Percentiles rank a stretch among this genome's conserved stretches.
Evolutionary conservation across 2,888 invertebrate species (phyloP).

Genomic region (Thumatha senex): DNA sequence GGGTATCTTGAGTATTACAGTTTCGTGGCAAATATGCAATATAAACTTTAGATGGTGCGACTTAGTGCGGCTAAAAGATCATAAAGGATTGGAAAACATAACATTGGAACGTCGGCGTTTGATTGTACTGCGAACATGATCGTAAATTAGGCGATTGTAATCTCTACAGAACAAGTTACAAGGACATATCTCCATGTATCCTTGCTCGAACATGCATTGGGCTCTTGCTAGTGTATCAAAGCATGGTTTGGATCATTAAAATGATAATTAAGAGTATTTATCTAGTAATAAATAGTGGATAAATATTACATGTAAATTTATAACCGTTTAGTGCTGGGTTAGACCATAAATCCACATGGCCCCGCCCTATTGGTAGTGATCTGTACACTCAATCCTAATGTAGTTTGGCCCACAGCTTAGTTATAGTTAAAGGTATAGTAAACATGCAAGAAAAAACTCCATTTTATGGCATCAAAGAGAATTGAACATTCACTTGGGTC

Average conservation of each 20-base stretch:
- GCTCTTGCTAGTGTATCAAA: slow-evolving; percentile 14
- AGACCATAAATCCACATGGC: too few species aligned
- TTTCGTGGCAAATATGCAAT: slow-evolving; percentile 25
- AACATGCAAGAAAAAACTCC: too few species aligned
- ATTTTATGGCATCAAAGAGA: too few species aligned
- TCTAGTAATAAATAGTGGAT: not conserved
- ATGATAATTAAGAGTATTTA: not conserved
- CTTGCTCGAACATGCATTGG: not conserved
- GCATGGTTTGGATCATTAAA: slow-evolving; percentile 8
- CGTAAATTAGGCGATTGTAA: slow-evolving; percentile 69
- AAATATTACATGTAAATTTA: not conserved
- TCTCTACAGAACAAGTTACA: slow-evolving; percentile 55
- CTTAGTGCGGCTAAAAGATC: slow-evolving; percentile 26
- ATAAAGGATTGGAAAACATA: slow-evolving; percentile 18
- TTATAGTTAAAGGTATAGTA: too few species aligned
- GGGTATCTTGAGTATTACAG: slow-evolving; percentile 13
- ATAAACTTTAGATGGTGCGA: slow-evolving; percentile 11
- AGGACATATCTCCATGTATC: slow-evolving; percentile 21
- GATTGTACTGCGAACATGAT: slow-evolving; percentile 48
- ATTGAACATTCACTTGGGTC: too few species aligned
- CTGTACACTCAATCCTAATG: too few species aligned
- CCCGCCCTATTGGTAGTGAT: too few species aligned
- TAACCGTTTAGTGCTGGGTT: too few species aligned
- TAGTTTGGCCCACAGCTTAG: too few species aligned
- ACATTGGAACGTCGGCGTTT: slow-evolving; percentile 41